Base-by-base conservation (phyloP, 2,797 vertebrate genomes). In the Tauraco hartlaubi region DNA sequence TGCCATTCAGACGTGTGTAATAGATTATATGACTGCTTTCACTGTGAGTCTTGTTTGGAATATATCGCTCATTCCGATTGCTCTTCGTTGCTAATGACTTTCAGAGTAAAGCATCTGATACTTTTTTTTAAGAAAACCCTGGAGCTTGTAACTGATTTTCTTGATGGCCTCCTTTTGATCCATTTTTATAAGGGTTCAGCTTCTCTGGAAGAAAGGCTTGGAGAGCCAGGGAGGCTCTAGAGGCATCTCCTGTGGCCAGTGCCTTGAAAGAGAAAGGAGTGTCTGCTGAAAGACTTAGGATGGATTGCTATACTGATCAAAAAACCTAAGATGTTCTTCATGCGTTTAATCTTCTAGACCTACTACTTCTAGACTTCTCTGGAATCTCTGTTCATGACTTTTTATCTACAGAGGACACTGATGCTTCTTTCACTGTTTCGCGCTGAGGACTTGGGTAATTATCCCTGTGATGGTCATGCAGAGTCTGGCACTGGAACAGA, bases 171-270 rank as follows among this genome's bases (percentile, higher is more conserved):
- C 12, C n/a, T 87, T 48, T 48, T 63, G 31, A 26, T 43, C 28
- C 1, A 2, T 49, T 55, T 77, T 55, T 71, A 8, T 52, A 13
- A 21, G 41, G 20, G 6, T 87, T 83, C n/a, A 43, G 0, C 20
- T 87, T 37, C 22, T 71, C 37, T 33, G 7, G 28, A 28, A 61
- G 39, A 43, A 80, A 37, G 8, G 4, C 9, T 37, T 9, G 20
- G 46, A 49, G 26, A 66, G 15, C 22, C 15, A 41, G 39, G 39
- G n/a, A 88, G 28, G 23, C 25, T 63, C 4, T 9, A 63, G 54
- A 85, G 29, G 2, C 29, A 2, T 35, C 6, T 69, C 4, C 28
- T 0, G 0, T 46, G 46, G 14, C 33, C 15, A 11, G 9, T 37
- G 12, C 64, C 29, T 44, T 81, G n/a, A 86, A 68, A 74, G 25